Conservation (phyloP, 92 coral and sea anemone species). For the Bergia puertoricense region DNA sequence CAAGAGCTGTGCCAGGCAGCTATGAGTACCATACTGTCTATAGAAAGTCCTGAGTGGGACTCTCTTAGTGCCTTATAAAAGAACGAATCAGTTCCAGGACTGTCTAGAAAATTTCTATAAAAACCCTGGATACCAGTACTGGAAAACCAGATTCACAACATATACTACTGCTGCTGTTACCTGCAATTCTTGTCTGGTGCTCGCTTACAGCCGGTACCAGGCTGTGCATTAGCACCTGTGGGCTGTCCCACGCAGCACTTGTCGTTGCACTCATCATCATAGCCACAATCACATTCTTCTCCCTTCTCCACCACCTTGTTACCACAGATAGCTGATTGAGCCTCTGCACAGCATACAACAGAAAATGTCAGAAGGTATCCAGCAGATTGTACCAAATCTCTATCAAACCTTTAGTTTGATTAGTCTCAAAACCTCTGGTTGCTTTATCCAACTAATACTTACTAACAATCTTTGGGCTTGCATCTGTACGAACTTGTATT, state of each 20-base stretch:
- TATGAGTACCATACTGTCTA: background rate
- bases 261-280: conserved; percentile 50
- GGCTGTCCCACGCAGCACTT: conserved; percentile 60
- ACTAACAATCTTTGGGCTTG: background rate
- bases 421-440: background rate
- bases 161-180: conserved; percentile 29
- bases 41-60: too few species aligned
- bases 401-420: background rate
- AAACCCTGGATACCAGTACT: background rate
- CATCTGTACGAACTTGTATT: background rate
- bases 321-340: conserved; percentile 89
- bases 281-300: conserved; percentile 85
- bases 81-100: background rate
- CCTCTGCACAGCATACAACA: conserved; percentile 40
- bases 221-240: background rate
- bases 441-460: background rate
- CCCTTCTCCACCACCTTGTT: conserved; percentile 81
- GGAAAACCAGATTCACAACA: background rate
- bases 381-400: too few species aligned
- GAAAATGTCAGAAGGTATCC: background rate
- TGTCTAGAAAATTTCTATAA: background rate
- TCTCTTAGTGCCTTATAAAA: too few species aligned
- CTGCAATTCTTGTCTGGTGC: conserved; percentile 59
- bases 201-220: conserved; percentile 49
- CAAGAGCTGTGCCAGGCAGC: background rate